Base-by-base conservation (phyloP, 1,140 invertebrate genomes). In the Pogonomyrmex barbatus region DNA sequence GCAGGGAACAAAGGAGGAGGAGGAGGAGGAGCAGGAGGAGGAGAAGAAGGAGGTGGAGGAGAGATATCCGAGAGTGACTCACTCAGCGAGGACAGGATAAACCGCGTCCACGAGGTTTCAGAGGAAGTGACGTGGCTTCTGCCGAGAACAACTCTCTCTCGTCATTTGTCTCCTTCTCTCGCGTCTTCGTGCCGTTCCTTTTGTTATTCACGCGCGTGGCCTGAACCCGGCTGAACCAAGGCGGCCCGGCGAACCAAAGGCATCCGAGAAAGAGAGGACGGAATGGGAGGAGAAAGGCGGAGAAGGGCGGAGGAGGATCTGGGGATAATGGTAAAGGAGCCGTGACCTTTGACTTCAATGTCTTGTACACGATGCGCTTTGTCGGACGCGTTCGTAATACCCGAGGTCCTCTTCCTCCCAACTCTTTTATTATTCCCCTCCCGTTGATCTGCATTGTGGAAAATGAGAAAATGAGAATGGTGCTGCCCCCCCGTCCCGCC, bases 41-140 rank as follows among this genome's bases (percentile, higher is more conserved):
- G 24, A 24, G 24, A 0, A 24, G 24, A 24, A 24, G 24, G 24
- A 24, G 24, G 24, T 24, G 24, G 24, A 4, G 17, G 24, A 71
- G 65, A 12, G 42, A 45, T 67, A 79, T 79, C 39, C 77, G 47
- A 73, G 67, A 83, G 67, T 83, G 65, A 79, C 30, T 86, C 85
- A 83, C 58, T 73, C 78, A 79, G 47, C 75, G 87, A 88, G 75
- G 73, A 86, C 76, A 88, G 87, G 88, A 89, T 81, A 78, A 86
- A 89, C 85, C 78, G 79, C 83, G 83, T 86, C 76, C 75, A 76
- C 50, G 60, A 85, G 87, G 70, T 71, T 89, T 76, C 87, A 77
- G 84, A 76, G 88, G 88, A 89, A 89, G 71, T 89, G 88, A 89
- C 88, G 87, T 89, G 88, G 88, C 88, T 89, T 86, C 75, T 89